Evolutionary conservation across 2,888 invertebrate genomes (phyloP).

Genomic region (Pristionchus fissidentatus): DNA sequence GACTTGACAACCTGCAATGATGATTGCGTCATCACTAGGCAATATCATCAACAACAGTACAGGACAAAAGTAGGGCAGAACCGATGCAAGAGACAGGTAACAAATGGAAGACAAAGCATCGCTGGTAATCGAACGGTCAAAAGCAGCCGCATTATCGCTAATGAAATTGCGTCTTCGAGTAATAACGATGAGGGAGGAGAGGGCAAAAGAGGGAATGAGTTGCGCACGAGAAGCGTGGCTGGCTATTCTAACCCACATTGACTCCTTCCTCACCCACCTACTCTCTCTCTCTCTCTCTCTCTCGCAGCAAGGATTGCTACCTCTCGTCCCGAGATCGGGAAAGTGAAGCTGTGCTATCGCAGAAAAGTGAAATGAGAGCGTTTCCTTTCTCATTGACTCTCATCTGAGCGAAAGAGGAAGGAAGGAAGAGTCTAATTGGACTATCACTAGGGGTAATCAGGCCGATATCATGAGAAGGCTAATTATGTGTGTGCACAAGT

Average conservation of each 20-base stretch:
- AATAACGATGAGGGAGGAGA: background rate
- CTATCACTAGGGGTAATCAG: constrained; percentile 34
- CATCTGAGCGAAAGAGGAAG: constrained; percentile 16
- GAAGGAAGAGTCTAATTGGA: constrained; percentile 27
- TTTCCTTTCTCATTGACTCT: constrained; percentile 14
- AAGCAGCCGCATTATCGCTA: constrained; percentile 33
- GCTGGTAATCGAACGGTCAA: background rate
- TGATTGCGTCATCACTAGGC: too few relatives aligned
- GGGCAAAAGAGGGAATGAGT: background rate
- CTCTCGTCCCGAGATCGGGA: background rate
- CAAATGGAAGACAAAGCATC: background rate
- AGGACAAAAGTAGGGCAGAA: background rate
- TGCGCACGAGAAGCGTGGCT: background rate
- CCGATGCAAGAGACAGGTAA: background rate
- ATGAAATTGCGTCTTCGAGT: constrained; percentile 24
- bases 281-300: background rate
- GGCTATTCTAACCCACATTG: constrained; percentile 35
- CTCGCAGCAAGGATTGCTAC: constrained; percentile 7
- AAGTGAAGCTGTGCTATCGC: background rate
- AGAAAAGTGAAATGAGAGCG: constrained; percentile 35
- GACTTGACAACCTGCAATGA: constrained; percentile 62
- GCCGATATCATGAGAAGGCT: constrained; percentile 10
- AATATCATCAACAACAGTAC: background rate
- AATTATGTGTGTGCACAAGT: too few relatives aligned
- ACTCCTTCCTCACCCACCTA: background rate